Percentiles rank a stretch among this genome's conserved stretches.
Conservation (phyloP, 2,797 vertebrate species). For the Tenualosa ilisha region DNA sequence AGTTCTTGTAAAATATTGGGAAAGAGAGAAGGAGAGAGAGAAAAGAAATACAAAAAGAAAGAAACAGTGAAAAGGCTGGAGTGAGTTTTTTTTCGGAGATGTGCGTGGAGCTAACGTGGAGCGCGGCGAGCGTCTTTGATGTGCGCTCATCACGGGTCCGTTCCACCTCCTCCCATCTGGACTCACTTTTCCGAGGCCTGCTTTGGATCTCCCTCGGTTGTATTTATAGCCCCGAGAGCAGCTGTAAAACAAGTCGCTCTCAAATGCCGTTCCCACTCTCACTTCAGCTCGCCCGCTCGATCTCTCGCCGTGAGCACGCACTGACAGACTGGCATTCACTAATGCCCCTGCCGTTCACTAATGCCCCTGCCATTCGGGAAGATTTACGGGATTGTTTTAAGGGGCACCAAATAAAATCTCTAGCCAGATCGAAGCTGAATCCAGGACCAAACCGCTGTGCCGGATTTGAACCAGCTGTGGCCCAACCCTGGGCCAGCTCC, state of each 20-base stretch:
- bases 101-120: conserved; percentile 4
- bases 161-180: conserved; percentile 59
- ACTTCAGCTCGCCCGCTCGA: too few species aligned
- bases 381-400: conserved; percentile 32
- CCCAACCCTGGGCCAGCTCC: neutral
- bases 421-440: neutral
- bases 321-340: conserved; percentile 43
- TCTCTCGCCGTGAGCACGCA: neutral
- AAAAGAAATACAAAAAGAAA: neutral
- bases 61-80: neutral
- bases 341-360: conserved; percentile 33
- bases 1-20: neutral
- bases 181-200: conserved; percentile 59
- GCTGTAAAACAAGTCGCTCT: conserved; percentile 61
- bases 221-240: conserved; percentile 59
- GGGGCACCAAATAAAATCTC: conserved; percentile 29
- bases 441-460: neutral
- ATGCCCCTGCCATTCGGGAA: conserved; percentile 33
- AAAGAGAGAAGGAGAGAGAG: neutral
- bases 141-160: conserved; percentile 49
- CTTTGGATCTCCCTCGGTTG: conserved; percentile 54
- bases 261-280: conserved; percentile 40
- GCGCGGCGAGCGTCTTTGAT: conserved; percentile 48
- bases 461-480: neutral
- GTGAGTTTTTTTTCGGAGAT: neutral